phyloP scores from a whole-genome alignment of 2,797 vertebrate genomes.

The Molossus molossus region DNA sequence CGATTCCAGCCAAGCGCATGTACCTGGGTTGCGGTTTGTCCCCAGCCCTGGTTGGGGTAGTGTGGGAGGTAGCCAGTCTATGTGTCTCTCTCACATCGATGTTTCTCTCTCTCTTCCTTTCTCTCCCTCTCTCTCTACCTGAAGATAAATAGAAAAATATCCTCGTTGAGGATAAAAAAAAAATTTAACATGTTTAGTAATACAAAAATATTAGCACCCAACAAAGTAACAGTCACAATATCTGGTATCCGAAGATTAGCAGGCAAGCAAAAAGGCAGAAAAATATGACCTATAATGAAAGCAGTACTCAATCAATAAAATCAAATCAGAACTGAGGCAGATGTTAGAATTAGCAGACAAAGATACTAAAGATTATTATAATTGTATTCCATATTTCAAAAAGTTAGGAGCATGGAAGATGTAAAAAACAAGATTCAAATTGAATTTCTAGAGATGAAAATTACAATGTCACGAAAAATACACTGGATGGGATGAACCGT shows the following conservation, averaged over 20 bases:
- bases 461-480: constrained; percentile 14
- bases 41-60: too few relatives aligned
- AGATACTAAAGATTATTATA: neutral
- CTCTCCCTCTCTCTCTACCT: too few relatives aligned
- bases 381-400: constrained; percentile 24
- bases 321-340: constrained; percentile 10
- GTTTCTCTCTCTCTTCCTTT: too few relatives aligned
- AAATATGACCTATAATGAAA: neutral
- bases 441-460: constrained; percentile 24
- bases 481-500: neutral
- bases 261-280: neutral
- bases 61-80: too few relatives aligned
- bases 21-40: too few relatives aligned
- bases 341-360: neutral
- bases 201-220: neutral
- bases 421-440: neutral
- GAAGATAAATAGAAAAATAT: too few relatives aligned
- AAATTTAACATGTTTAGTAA: neutral
- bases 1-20: too few relatives aligned
- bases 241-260: constrained; percentile 20
- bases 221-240: constrained; percentile 1
- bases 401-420: neutral
- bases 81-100: too few relatives aligned
- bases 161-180: too few relatives aligned
- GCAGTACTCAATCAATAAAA: neutral